Conservation (phyloP, 1,140 invertebrate genomes). For the Zaprionus gabonicus region DNA sequence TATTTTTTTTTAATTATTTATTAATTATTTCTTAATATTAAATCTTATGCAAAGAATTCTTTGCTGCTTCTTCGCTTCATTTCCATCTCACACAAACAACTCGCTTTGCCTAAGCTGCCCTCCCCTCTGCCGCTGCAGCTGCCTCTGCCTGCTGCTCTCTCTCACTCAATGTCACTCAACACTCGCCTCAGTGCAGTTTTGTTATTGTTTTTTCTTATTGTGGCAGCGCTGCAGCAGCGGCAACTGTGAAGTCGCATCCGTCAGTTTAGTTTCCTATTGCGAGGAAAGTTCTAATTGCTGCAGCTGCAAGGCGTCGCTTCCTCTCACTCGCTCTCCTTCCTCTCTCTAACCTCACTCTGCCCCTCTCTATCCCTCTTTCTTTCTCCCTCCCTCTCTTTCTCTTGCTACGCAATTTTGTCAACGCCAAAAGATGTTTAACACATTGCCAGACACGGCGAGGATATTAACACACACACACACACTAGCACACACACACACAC, state of each 20-base stretch:
- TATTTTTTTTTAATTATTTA: too few relatives aligned
- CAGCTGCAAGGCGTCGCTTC: constrained; percentile 61
- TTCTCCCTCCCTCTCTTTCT: too few relatives aligned
- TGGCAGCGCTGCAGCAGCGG: constrained; percentile 22
- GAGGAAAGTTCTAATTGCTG: constrained; percentile 70
- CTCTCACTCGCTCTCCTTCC: not conserved
- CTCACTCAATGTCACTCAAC: constrained; percentile 42
- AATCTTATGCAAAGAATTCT: too few relatives aligned
- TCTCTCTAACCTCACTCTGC: not conserved
- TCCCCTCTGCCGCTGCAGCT: not conserved
- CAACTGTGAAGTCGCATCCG: constrained; percentile 56
- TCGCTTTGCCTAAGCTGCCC: not conserved
- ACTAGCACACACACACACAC: not conserved
- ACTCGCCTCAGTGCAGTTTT: constrained; percentile 23
- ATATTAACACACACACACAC: not conserved
- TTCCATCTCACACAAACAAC: not conserved
- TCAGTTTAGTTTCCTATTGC: constrained; percentile 71
- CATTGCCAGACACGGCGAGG: constrained; percentile 52
- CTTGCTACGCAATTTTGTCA: constrained; percentile 69
- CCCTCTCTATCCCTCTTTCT: not conserved
- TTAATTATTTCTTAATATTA: too few relatives aligned
- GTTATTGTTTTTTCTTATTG: constrained; percentile 49
- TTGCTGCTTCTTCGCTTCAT: not conserved
- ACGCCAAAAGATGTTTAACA: constrained; percentile 80
- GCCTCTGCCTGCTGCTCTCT: constrained; percentile 2